phyloP scores from a whole-genome alignment of 2,797 vertebrate species.

The Rhinatrema bivittatum region DNA sequence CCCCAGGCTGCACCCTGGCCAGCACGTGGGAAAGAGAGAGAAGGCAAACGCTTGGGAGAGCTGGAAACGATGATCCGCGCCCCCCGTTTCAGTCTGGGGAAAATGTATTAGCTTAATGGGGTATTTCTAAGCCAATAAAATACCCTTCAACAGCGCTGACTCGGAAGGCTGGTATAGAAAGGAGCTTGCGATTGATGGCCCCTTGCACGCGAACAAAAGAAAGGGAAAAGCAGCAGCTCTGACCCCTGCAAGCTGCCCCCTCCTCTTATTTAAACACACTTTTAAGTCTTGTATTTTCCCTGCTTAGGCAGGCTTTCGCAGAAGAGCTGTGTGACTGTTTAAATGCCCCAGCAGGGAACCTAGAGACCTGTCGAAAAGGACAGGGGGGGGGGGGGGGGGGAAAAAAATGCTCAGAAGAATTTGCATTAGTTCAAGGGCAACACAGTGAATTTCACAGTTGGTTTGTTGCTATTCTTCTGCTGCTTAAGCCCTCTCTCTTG shows the following conservation, averaged over 20 bases:
- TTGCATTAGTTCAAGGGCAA: slow-evolving; percentile 77
- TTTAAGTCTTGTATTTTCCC: slow-evolving; percentile 57
- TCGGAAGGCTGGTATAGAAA: slow-evolving; percentile 34
- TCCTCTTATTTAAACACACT: slow-evolving; percentile 51
- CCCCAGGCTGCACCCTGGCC: no score
- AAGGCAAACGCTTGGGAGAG: no score
- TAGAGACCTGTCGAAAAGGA: no score
- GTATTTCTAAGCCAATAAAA: slow-evolving; percentile 43
- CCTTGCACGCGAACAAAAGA: slow-evolving; percentile 37
- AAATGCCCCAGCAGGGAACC: slow-evolving; percentile 74
- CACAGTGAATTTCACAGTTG: slow-evolving; percentile 78
- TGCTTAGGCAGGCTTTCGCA: slow-evolving; percentile 72
- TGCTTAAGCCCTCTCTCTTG: slow-evolving; percentile 83
- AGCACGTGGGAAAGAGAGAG: no score
- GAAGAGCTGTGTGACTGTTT: slow-evolving; percentile 67
- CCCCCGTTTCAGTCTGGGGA: no score
- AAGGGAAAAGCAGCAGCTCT: slow-evolving; percentile 25
- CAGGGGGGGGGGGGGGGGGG: slow-evolving; percentile 61
- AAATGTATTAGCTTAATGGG: slow-evolving; percentile 33
- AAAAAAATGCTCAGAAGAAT: slow-evolving; percentile 64
- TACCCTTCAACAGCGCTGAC: slow-evolving; percentile 28
- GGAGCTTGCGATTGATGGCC: slow-evolving; percentile 34
- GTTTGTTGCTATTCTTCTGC: slow-evolving; percentile 75
- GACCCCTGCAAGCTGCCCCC: slow-evolving; percentile 23
- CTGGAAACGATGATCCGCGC: no score